Conservation (phyloP, 2,888 invertebrate genomes). For the Pilophorus perplexus region DNA sequence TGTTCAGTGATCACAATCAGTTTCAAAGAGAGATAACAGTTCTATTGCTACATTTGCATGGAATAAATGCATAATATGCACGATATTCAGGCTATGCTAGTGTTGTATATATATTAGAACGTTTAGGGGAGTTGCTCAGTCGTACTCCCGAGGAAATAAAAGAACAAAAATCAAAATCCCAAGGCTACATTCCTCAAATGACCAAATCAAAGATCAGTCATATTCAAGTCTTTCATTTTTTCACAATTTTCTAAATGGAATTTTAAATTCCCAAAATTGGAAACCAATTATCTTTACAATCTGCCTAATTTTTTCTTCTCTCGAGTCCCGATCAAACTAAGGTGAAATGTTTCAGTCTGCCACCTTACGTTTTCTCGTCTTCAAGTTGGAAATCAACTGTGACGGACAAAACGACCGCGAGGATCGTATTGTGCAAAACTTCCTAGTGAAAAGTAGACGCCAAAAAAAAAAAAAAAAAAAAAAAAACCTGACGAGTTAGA, state of each 20-base stretch:
- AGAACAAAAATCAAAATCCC: constrained; percentile 2
- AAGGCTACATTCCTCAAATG: not conserved
- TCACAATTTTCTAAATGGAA: constrained; percentile 2
- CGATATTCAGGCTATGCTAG: constrained; percentile 8
- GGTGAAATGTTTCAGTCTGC: constrained; percentile 13
- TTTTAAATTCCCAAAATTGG: not conserved
- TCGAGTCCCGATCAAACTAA: not conserved
- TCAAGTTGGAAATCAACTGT: constrained; percentile 6
- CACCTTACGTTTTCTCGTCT: constrained; percentile 14
- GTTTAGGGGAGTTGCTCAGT: constrained; percentile 15
- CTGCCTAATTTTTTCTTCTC: not conserved
- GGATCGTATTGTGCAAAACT: too few relatives aligned
- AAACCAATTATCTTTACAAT: constrained; percentile 1
- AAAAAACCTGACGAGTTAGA: too few relatives aligned
- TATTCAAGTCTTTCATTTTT: constrained; percentile 4
- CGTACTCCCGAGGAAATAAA: constrained; percentile 11
- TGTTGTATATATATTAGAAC: not conserved
- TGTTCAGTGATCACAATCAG: constrained; percentile 8
- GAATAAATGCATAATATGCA: not conserved
- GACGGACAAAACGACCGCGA: too few relatives aligned
- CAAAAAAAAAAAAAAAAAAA: too few relatives aligned
- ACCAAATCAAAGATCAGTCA: constrained; percentile 3
- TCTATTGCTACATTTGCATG: constrained; percentile 11
- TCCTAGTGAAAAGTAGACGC: too few relatives aligned
- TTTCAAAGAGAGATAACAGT: constrained; percentile 11